Percentiles rank a stretch among this genome's conserved stretches.
These are phyloP conservation scores for Megalops cyprinoides DNA, from an alignment of 2,797 vertebrate genomes.

Conservation along the genomic window DNA sequence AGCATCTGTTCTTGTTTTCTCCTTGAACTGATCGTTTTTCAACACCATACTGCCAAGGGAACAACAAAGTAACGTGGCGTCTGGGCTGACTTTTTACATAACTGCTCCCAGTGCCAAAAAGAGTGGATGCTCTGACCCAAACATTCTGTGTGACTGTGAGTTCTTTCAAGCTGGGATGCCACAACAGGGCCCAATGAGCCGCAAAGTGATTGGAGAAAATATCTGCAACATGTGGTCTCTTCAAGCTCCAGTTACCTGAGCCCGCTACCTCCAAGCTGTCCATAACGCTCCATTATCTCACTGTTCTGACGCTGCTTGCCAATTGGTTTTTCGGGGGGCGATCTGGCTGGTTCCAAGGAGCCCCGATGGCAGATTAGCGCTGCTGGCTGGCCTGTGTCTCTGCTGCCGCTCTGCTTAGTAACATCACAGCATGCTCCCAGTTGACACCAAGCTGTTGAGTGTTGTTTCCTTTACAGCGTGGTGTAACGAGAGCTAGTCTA, in stretches of 20 bases:
- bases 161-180: slow-evolving; percentile 6
- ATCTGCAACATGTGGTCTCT: not conserved
- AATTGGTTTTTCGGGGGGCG: not conserved
- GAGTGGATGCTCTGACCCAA: not conserved
- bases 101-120: not conserved
- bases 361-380: not conserved
- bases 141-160: not conserved
- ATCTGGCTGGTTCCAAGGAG: not conserved
- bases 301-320: not conserved
- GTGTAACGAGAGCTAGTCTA: not conserved
- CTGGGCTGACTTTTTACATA: not conserved
- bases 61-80: not conserved
- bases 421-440: not conserved
- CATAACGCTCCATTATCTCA: slow-evolving; percentile 6
- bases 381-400: not conserved
- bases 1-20: not conserved
- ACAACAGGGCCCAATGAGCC: not conserved
- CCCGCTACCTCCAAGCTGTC: not conserved
- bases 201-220: not conserved
- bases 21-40: not conserved
- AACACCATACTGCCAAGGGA: not conserved
- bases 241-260: slow-evolving; percentile 7
- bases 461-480: not conserved
- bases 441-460: not conserved
- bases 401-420: not conserved